A percentile compares a stretch with the other conserved stretches of the same genome.
These are phyloP conservation scores for Archegozetes longisetosus DNA, from an alignment of 1,140 invertebrate species.

Conservation along the genomic window DNA sequence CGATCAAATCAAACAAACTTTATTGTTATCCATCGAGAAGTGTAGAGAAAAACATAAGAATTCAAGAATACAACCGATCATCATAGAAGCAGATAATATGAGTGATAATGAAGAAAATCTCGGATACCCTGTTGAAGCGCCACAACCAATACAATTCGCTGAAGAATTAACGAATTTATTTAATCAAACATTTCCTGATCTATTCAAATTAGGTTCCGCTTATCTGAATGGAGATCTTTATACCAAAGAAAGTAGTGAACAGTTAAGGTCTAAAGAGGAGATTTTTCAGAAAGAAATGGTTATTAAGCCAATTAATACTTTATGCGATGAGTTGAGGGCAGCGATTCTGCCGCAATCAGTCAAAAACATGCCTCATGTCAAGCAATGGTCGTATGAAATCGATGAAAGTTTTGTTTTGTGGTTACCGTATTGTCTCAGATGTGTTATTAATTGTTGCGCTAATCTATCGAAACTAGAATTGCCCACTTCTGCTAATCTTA, in stretches of 20 bases:
- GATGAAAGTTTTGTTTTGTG: slow-evolving; percentile 39
- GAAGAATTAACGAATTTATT: slow-evolving; percentile 54
- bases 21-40: slow-evolving; percentile 44
- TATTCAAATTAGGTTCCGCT: slow-evolving; percentile 74
- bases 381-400: slow-evolving; percentile 14
- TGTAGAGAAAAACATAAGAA: slow-evolving; percentile 36
- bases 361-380: slow-evolving; percentile 24
- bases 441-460: slow-evolving; percentile 37
- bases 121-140: slow-evolving; percentile 17
- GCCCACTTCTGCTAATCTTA: slow-evolving; percentile 31
- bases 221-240: slow-evolving; percentile 71
- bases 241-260: slow-evolving; percentile 36
- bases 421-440: slow-evolving; percentile 58
- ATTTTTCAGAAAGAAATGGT: slow-evolving; percentile 36
- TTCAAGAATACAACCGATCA: slow-evolving; percentile 1
- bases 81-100: neutral
- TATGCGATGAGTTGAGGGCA: slow-evolving; percentile 44
- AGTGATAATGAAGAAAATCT: slow-evolving; percentile 7
- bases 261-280: slow-evolving; percentile 14
- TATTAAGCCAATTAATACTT: slow-evolving; percentile 43
- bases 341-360: slow-evolving; percentile 44
- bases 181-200: slow-evolving; percentile 52
- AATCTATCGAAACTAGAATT: slow-evolving; percentile 43
- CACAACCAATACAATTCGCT: slow-evolving; percentile 44
- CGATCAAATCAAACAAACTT: slow-evolving; percentile 51